A percentile compares a stretch with the other conserved stretches of the same genome.
phyloP scores from a whole-genome alignment of 2,113 vertebrate genomes.

The Lipotes vexillifer region DNA sequence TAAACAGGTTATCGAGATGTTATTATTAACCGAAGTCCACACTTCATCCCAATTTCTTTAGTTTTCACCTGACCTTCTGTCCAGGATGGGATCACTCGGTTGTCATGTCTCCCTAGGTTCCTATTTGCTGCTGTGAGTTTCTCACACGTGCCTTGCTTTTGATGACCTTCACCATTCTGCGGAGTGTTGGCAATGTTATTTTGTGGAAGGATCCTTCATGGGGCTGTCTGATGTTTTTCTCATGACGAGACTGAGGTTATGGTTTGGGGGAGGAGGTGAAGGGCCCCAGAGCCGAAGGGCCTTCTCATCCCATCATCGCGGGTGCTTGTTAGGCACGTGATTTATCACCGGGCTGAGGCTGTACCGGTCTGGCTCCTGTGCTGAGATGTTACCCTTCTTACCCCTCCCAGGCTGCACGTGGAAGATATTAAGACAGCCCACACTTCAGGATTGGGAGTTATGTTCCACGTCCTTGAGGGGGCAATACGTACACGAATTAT shows the following conservation, averaged over 20 bases:
- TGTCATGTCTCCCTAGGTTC: neutral
- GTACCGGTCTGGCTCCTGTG: neutral
- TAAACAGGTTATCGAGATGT: neutral
- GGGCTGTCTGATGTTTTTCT: neutral
- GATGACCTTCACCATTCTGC: neutral
- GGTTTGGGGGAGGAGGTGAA: neutral
- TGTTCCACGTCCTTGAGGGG: neutral
- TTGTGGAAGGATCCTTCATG: neutral
- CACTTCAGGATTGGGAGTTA: neutral
- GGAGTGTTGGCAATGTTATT: neutral
- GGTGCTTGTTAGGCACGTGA: neutral
- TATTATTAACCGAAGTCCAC: neutral
- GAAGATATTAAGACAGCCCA: neutral
- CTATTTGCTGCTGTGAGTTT: neutral
- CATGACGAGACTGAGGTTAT: neutral
- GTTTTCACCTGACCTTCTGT: neutral
- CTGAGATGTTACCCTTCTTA: neutral
- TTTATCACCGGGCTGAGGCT: neutral
- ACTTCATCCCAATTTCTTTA: neutral
- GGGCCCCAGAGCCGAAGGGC: neutral
- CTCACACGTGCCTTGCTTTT: neutral
- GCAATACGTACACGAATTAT: neutral
- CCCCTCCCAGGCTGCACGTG: neutral
- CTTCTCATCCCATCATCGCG: neutral
- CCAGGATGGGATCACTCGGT: neutral